Evolutionary conservation across 1,140 invertebrate genomes (phyloP), one percentile per base, ranked within the genome.

Genomic region (Drosophila tropicalis): DNA sequence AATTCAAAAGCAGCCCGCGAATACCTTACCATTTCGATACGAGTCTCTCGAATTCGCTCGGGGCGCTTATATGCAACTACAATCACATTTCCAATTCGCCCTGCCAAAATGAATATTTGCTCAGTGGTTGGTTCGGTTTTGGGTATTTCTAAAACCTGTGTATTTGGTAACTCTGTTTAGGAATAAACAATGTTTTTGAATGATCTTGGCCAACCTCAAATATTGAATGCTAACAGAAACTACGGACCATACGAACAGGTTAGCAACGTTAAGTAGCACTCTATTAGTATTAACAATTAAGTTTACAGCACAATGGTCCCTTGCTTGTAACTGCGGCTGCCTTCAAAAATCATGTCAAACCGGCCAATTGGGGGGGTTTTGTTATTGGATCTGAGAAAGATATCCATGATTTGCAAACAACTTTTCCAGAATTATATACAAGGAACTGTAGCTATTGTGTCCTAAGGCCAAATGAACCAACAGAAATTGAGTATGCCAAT

Each of bases 161-260:
- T 25, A 25, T 25, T 1, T 25, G 25, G 25, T 25, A 5, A 25
- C 25, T 25, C 25, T 25, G 25, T 29, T 5, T 29, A 29, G 0
- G 25, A 29, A 29, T 6, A 29, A 22, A 67, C 10, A n/a, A 86
- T 86, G 83, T 86, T 76, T 87, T 69, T 86, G 41, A 86, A 86
- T 64, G 72, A 69, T 19, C 13, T 87, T 13, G 83, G 83, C 0
- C 79, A 87, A n/a, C 82, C 82, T 0, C 32, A 68, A 6, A 76
- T 87, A 40, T 17, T 86, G 6, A 17, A 79, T 19, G 10, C n/a
- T 2, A 19, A 39, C 6, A 72, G 62, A 6, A 54, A 32, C 1
- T 85, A 86, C 19, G 60, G 58, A 0, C 56, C 41, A 0, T 79
- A 55, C 5, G 83, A 82, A 12, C 15, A 79, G 64, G 82, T 79